A percentile compares a stretch with the other conserved stretches of the same genome.
phyloP scores from a whole-genome alignment of 92 coral and sea anemone species.

The Umimayanthus kanabou region DNA sequence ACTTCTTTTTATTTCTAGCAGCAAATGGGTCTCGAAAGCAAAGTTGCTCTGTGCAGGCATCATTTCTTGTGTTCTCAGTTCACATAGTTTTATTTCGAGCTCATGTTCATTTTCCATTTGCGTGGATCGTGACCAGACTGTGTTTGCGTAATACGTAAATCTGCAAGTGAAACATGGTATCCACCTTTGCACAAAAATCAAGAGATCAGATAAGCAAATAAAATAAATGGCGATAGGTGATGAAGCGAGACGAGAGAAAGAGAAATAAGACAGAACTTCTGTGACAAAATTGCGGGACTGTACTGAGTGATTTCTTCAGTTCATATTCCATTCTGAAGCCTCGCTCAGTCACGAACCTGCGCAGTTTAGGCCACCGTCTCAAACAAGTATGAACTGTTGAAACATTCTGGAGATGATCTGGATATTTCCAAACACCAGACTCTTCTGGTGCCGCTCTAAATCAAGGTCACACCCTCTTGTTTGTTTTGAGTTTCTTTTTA shows the following conservation, averaged over 20 bases:
- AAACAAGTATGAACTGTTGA: neutral
- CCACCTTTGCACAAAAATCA: neutral
- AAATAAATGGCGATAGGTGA: neutral
- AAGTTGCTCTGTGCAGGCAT: neutral
- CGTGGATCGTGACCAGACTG: neutral
- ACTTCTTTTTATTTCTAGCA: too few relatives aligned
- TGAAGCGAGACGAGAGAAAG: neutral
- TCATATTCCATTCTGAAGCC: neutral
- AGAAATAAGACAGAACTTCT: neutral
- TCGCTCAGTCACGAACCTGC: neutral
- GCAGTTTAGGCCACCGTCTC: neutral
- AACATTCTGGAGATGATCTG: slow-evolving; percentile 24
- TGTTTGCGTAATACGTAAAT: neutral
- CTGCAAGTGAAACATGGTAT: neutral
- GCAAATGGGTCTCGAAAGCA: neutral
- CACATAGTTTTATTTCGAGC: neutral
- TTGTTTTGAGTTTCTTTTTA: slow-evolving; percentile 19
- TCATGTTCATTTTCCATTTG: neutral
- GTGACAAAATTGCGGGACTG: neutral
- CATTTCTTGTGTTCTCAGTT: neutral
- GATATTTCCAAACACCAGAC: slow-evolving; percentile 24
- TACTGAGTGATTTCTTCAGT: too few relatives aligned
- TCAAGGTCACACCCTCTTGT: slow-evolving; percentile 37
- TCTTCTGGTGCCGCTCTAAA: neutral
- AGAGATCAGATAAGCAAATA: neutral